Evolutionary conservation across 2,888 invertebrate genomes (phyloP).

Genomic region (Eurois occulta): DNA sequence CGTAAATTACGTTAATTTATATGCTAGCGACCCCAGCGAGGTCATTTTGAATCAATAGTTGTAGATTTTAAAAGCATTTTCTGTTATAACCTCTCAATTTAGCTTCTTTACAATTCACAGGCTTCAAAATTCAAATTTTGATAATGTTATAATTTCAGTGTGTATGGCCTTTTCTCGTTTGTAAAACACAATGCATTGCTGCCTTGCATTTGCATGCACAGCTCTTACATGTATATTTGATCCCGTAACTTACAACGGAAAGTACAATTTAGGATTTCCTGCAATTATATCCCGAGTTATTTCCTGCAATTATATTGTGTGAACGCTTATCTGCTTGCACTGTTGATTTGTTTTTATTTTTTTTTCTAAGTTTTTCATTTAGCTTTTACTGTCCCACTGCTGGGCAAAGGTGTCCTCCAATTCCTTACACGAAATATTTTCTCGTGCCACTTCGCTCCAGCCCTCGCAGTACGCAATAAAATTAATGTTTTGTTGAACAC

Average conservation of each 20-base stretch:
- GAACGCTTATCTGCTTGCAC: constrained; percentile 14
- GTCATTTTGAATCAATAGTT: constrained; percentile 1
- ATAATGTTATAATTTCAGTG: neutral
- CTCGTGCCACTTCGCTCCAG: neutral
- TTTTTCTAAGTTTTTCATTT: neutral
- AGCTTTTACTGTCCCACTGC: neutral
- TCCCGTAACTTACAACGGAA: neutral
- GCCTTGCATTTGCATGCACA: constrained; percentile 19
- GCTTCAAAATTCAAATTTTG: neutral
- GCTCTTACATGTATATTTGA: neutral
- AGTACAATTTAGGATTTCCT: neutral
- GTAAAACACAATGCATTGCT: constrained; percentile 7
- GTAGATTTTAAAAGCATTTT: neutral
- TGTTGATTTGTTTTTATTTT: neutral
- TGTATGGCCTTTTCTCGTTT: neutral
- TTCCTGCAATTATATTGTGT: constrained; percentile 9
- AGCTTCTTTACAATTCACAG: neutral
- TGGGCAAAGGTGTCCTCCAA: neutral
- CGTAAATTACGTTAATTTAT: constrained; percentile 24
- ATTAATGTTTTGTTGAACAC: neutral
- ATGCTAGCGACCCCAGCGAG: neutral
- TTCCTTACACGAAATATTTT: neutral
- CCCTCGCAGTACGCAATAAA: neutral
- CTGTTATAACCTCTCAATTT: neutral
- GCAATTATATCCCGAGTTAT: neutral